These are phyloP conservation scores for Ladona fulva DNA, from an alignment of 1,140 invertebrate species.

Conservation along the genomic window DNA sequence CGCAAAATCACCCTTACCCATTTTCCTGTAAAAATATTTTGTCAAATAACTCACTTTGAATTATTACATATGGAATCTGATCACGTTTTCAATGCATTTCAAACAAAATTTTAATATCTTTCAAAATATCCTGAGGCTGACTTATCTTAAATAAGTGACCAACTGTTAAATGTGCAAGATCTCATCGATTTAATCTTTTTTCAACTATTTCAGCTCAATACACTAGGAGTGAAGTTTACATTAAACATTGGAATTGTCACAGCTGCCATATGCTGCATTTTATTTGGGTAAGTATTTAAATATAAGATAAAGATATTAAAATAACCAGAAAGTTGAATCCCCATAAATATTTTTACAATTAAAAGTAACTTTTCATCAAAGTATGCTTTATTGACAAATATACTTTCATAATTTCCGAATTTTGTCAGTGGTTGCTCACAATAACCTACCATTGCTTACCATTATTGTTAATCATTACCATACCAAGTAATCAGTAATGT, in stretches of 20 bases:
- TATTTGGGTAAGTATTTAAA: slow-evolving; percentile 41
- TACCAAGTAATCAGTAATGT: too few species aligned
- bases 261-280: slow-evolving; percentile 37
- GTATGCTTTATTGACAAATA: neutral
- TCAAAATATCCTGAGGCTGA: too few species aligned
- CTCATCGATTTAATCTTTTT: too few species aligned
- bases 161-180: too few species aligned
- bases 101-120: too few species aligned
- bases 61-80: too few species aligned
- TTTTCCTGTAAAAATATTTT: too few species aligned
- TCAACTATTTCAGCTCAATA: slow-evolving; percentile 37
- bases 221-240: slow-evolving; percentile 46
- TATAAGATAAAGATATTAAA: neutral
- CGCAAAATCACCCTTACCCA: too few species aligned
- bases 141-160: too few species aligned
- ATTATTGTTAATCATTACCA: too few species aligned
- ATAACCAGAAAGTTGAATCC: neutral
- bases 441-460: neutral
- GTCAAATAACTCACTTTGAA: too few species aligned
- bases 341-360: neutral
- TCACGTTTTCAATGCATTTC: too few species aligned
- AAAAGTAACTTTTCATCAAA: neutral
- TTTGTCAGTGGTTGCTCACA: neutral
- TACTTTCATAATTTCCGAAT: neutral
- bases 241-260: slow-evolving; percentile 48